Conservation (phyloP, 1,140 invertebrate genomes). For the Parasteatoda tepidariorum region DNA sequence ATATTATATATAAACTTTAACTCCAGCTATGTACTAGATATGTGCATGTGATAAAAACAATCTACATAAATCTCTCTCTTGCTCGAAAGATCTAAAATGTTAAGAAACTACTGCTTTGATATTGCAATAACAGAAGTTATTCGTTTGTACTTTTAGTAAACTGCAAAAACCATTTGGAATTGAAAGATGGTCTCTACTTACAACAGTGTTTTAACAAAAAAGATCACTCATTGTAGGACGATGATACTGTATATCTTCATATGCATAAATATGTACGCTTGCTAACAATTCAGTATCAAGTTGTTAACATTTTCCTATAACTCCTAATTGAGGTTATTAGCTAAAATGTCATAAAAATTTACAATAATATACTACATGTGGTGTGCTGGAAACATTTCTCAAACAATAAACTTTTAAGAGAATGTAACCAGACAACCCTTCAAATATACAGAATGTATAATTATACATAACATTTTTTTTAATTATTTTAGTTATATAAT, state of each 20-base stretch:
- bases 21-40: conserved; percentile 60
- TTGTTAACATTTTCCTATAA: conserved; percentile 57
- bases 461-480: conserved; percentile 16
- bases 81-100: conserved; percentile 58
- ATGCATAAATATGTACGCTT: conserved; percentile 39
- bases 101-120: conserved; percentile 61
- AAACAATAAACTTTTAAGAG: conserved; percentile 25
- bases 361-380: conserved; percentile 46
- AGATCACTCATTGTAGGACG: conserved; percentile 56
- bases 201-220: conserved; percentile 58
- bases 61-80: conserved; percentile 47
- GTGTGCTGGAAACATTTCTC: conserved; percentile 23
- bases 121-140: conserved; percentile 61
- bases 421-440: background rate
- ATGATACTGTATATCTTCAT: conserved; percentile 60
- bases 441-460: conserved; percentile 48
- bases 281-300: conserved; percentile 59
- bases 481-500: conserved; percentile 1
- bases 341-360: conserved; percentile 57
- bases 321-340: conserved; percentile 56
- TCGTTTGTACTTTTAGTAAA: conserved; percentile 61
- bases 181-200: conserved; percentile 44
- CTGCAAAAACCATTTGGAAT: conserved; percentile 54
- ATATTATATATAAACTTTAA: conserved; percentile 61
- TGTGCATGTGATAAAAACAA: conserved; percentile 61